phyloP scores from a whole-genome alignment of 2,888 invertebrate species.

The Meandrusa payeni region DNA sequence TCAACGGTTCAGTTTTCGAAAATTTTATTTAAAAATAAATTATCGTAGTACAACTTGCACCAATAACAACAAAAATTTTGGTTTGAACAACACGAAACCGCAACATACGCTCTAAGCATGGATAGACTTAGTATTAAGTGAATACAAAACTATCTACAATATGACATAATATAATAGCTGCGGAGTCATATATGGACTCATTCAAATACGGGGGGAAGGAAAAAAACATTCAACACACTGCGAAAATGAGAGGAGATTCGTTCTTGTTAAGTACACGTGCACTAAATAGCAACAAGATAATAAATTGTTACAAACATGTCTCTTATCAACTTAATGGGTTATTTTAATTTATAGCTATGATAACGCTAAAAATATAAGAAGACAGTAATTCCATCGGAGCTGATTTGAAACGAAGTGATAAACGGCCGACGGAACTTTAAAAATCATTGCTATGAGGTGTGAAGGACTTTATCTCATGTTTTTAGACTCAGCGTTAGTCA shows the following conservation, averaged over 20 bases:
- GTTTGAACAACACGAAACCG: constrained; percentile 71
- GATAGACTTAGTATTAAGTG: constrained; percentile 35
- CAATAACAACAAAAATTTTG: constrained; percentile 80
- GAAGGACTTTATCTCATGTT: too few relatives aligned
- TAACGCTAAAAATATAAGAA: too few relatives aligned
- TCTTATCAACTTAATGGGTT: too few relatives aligned
- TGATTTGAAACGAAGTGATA: too few relatives aligned
- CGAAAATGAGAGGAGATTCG: constrained; percentile 21
- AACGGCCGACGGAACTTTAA: too few relatives aligned
- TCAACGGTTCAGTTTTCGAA: constrained; percentile 41
- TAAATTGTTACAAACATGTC: constrained; percentile 11
- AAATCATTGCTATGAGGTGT: too few relatives aligned
- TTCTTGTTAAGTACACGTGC: constrained; percentile 17
- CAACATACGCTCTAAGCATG: constrained; percentile 70
- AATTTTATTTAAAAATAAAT: constrained; percentile 80
- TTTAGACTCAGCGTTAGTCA: too few relatives aligned
- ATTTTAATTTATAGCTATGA: too few relatives aligned
- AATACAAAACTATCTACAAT: constrained; percentile 58
- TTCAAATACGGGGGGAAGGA: constrained; percentile 4
- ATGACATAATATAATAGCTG: constrained; percentile 24
- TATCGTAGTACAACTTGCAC: constrained; percentile 78
- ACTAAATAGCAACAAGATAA: constrained; percentile 16
- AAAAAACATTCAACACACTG: constrained; percentile 37
- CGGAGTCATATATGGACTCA: neutral
- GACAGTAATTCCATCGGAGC: too few relatives aligned